phyloP scores from a whole-genome alignment of 2,113 vertebrate genomes.

The Megaptera novaeangliae region DNA sequence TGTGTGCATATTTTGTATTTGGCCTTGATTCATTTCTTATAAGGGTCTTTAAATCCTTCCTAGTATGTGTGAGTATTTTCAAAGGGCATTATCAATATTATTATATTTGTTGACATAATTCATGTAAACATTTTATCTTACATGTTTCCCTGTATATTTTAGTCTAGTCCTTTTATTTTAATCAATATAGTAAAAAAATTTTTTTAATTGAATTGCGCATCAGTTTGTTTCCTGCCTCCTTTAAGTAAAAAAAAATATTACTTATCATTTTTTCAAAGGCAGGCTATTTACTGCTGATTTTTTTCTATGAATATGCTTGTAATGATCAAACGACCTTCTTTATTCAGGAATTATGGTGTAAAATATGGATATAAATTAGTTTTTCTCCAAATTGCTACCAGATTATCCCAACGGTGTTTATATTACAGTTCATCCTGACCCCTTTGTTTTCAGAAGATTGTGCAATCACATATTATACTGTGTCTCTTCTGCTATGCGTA shows the following conservation, averaged over 20 bases:
- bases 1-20: neutral
- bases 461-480: accelerated
- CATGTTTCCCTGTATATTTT: neutral
- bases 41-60: neutral
- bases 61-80: neutral
- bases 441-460: neutral
- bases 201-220: neutral
- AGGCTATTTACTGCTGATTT: neutral
- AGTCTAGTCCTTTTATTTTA: neutral
- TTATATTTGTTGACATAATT: neutral
- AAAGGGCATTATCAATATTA: neutral
- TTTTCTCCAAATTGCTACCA: neutral
- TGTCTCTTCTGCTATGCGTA: accelerated
- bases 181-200: neutral
- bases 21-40: neutral
- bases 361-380: neutral
- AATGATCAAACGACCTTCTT: neutral
- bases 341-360: neutral
- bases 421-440: accelerated
- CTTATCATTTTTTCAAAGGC: neutral
- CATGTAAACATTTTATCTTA: neutral
- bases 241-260: neutral
- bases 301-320: neutral
- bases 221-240: neutral
- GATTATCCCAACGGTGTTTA: neutral